Evolutionary conservation across 2,888 invertebrate genomes (phyloP), one percentile per base, ranked within the genome.

Genomic region (Drosophila falleni): DNA sequence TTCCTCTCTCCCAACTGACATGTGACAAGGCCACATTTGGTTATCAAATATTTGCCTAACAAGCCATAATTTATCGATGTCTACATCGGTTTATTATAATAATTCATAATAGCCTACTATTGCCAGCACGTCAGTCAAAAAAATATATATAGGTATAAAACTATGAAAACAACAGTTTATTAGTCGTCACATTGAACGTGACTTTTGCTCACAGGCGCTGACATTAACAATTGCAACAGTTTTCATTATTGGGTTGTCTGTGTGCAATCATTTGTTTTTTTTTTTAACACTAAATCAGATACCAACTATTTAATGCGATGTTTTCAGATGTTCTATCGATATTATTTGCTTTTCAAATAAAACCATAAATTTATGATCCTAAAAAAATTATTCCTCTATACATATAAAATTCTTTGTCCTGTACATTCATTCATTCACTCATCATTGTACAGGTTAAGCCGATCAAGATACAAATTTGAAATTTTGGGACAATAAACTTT

Each of bases 111-210:
- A 42, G 23, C 29, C 54, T 63, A 37, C 33, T 31, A 55, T 55
- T 61, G 31, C 42, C 54, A 56, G 59, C 76, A 70, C 59, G 61
- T 64, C 69, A 56, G 37, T 33, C 29, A 19, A 58, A 35, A 58
- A 56, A 64, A 23, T n/a, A 29, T 6, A 29, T 5, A 23, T 3
- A 31, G 44, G 51, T 74, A 49, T 29, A 69, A 56, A 50, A 37
- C 46, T 47, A 50, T 42, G 15, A 62, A 50, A 44, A 56, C 49
- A 49, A 58, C 44, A 49, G 31, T 39, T 60, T 62, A 47, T 44
- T 53, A 61, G 58, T 71, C 56, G 64, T 70, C 72, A 71, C 67
- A 68, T 63, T 67, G 84, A 81, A 81, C 80, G 86, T 80, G 78
- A 78, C 80, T 78, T 70, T 66, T 54, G 39, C 15, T 26, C 50